Evolutionary conservation across 53 echinoderm and acorn worm species (phyloP).

Genomic region (Holothuria leucospilota): DNA sequence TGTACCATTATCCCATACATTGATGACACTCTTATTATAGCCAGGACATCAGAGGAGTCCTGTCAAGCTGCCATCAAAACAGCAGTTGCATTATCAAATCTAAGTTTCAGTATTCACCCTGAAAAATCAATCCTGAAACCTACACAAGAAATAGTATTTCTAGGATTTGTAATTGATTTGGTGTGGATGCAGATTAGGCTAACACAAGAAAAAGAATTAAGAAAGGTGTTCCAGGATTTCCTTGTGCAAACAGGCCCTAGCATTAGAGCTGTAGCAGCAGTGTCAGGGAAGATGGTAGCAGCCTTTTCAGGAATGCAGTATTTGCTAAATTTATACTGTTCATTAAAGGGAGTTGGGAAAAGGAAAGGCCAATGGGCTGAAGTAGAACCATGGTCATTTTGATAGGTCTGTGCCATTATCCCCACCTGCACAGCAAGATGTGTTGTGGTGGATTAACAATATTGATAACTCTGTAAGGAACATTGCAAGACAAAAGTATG

Average conservation of each 20-base stretch:
- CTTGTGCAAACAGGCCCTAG: background rate
- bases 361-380: conserved; percentile 7
- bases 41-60: background rate
- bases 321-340: conserved; percentile 10
- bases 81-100: conserved; percentile 7
- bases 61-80: conserved; percentile 4
- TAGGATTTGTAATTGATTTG: conserved; percentile 52
- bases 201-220: conserved; percentile 36
- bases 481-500: too few relatives aligned
- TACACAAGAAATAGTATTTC: conserved; percentile 21
- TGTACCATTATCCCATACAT: conserved; percentile 29
- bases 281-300: conserved; percentile 59
- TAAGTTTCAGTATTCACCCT: conserved; percentile 55
- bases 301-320: background rate
- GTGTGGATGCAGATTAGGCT: conserved; percentile 33
- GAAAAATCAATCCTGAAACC: conserved; percentile 52
- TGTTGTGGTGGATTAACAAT: background rate
- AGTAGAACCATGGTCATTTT: conserved; percentile 36
- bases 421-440: background rate
- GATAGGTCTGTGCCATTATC: conserved; percentile 58
- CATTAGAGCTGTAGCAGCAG: background rate
- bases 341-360: conserved; percentile 9
- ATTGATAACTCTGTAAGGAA: background rate
- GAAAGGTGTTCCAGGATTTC: background rate
- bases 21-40: conserved; percentile 56